Evolutionary conservation across 2,888 invertebrate species (phyloP).

Genomic region (Silvanus unidentatus): DNA sequence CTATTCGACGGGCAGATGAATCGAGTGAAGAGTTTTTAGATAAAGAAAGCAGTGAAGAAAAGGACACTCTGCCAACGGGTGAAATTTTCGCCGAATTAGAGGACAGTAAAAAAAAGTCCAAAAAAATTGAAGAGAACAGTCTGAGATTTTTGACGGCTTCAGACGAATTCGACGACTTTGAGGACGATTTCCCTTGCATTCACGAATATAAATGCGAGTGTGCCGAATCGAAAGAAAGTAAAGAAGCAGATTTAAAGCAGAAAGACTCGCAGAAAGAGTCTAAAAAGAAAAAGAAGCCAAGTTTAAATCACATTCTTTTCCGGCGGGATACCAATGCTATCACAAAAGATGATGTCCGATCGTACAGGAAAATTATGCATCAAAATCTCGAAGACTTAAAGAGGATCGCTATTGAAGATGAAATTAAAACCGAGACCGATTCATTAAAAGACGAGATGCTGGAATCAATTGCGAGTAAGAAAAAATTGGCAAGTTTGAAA

Average conservation of each 20-base stretch:
- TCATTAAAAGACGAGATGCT: not conserved
- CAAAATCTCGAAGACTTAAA: conserved; percentile 13
- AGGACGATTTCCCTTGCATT: conserved; percentile 23
- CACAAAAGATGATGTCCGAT: not conserved
- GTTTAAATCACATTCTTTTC: not conserved
- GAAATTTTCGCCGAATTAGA: conserved; percentile 13
- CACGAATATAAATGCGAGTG: conserved; percentile 26
- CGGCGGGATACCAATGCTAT: not conserved
- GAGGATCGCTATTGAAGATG: conserved; percentile 5
- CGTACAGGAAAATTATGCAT: conserved; percentile 9
- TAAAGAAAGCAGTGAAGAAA: conserved; percentile 13
- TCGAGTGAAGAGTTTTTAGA: conserved; percentile 25
- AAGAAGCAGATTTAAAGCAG: no score
- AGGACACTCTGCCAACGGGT: conserved; percentile 6
- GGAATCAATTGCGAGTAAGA: not conserved
- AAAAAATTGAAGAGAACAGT: conserved; percentile 12
- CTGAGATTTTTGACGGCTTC: conserved; percentile 18
- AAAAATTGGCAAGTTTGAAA: conserved; percentile 4
- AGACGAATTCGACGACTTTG: conserved; percentile 20
- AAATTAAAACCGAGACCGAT: conserved; percentile 2
- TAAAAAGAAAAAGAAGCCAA: no score
- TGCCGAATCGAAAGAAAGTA: no score
- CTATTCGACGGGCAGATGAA: conserved; percentile 21
- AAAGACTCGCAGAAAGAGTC: no score
- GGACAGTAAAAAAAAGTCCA: conserved; percentile 9